phyloP scores from a whole-genome alignment of 2,113 vertebrate genomes.

The Rhipidura dahli region DNA sequence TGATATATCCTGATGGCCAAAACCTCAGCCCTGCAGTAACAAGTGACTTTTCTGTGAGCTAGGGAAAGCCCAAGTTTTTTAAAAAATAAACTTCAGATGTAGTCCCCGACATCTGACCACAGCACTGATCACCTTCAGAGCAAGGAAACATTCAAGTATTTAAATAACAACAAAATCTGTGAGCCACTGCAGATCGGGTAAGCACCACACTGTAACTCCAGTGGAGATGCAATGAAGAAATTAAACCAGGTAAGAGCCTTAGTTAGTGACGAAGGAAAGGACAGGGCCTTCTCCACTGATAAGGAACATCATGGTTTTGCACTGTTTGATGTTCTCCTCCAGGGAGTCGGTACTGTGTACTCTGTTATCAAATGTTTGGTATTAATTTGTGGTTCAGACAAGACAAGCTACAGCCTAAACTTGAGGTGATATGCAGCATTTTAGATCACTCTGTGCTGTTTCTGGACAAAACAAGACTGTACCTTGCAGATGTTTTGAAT shows the following conservation, averaged over 20 bases:
- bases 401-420: neutral
- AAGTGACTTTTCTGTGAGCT: neutral
- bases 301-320: neutral
- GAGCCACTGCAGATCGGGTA: neutral
- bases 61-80: neutral
- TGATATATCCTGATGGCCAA: neutral
- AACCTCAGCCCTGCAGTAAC: neutral
- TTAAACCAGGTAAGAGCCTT: neutral
- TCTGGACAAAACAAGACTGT: neutral
- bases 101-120: neutral
- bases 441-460: neutral
- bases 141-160: neutral
- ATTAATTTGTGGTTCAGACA: neutral
- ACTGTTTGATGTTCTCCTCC: neutral
- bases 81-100: neutral
- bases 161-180: neutral
- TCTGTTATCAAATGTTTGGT: neutral
- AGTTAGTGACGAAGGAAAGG: neutral
- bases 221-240: neutral
- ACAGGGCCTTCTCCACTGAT: rapidly evolving
- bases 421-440: neutral
- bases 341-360: neutral
- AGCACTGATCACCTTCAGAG: neutral
- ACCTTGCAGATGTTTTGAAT: neutral
- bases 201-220: neutral